Conservation (phyloP, 2,797 vertebrate species). For the Borostomias antarcticus region DNA sequence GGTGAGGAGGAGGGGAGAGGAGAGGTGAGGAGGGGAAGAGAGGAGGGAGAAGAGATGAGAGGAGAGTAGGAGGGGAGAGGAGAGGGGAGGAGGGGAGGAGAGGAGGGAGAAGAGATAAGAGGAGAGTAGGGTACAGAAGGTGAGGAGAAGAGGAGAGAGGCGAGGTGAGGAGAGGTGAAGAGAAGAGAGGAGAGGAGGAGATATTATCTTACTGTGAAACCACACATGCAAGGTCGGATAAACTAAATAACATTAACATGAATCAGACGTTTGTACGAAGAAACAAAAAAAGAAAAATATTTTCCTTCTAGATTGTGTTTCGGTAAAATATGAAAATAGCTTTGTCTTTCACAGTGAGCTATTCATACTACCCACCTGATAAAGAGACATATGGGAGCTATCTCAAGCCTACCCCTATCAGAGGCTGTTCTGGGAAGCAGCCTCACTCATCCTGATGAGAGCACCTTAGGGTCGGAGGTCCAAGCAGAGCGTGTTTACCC, state of each 20-base stretch:
- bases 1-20: not conserved
- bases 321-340: constrained; percentile 15
- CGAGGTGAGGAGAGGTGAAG: no score
- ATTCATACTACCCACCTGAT: constrained; percentile 4
- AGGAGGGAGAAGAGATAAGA: not conserved
- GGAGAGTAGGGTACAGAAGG: no score
- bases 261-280: no score
- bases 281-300: constrained; percentile 31
- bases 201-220: constrained; percentile 48
- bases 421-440: constrained; percentile 15
- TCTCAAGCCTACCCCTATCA: constrained; percentile 21
- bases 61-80: no score
- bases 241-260: constrained; percentile 18
- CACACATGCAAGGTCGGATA: constrained; percentile 37
- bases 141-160: no score
- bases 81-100: no score
- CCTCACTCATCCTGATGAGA: constrained; percentile 15
- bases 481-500: constrained; percentile 13
- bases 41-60: constrained; percentile 15
- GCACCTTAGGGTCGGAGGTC: constrained; percentile 10
- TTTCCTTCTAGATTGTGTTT: constrained; percentile 39
- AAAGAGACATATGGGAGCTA: constrained; percentile 24
- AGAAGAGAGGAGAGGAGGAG: not conserved
- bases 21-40: no score
- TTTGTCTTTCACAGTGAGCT: constrained; percentile 23